Percentiles rank a stretch among this genome's conserved stretches.
These are phyloP conservation scores for Germaria angustata DNA, from an alignment of 2,888 invertebrate genomes.

Conservation along the genomic window DNA sequence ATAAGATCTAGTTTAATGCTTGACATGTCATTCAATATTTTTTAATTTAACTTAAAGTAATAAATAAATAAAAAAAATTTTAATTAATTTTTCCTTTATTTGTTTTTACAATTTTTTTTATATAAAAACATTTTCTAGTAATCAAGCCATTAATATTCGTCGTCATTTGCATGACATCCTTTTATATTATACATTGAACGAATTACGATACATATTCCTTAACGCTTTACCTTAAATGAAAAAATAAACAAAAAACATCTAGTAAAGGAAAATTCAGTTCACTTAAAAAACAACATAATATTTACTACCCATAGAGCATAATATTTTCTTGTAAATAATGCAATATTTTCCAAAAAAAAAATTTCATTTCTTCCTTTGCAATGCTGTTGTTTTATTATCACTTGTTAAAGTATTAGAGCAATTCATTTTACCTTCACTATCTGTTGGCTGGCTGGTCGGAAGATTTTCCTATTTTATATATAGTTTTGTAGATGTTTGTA, in stretches of 20 bases:
- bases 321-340: neutral
- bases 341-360: neutral
- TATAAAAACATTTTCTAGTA: neutral
- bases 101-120: neutral
- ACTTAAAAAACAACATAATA: slow-evolving; percentile 5
- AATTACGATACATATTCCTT: neutral
- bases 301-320: neutral
- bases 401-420: neutral
- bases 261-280: slow-evolving; percentile 14
- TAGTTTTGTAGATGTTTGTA: slow-evolving; percentile 28
- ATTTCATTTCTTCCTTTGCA: neutral
- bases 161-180: slow-evolving; percentile 43
- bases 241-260: neutral
- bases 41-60: too few species aligned
- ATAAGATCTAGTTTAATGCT: too few species aligned
- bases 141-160: neutral
- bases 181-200: too few species aligned
- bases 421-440: neutral
- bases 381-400: slow-evolving; percentile 19
- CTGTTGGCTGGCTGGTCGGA: neutral
- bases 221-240: neutral
- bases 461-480: neutral
- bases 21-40: too few species aligned
- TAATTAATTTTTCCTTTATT: too few species aligned
- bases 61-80: too few species aligned